Percentiles rank a stretch among this genome's conserved stretches.
Evolutionary conservation across 2,797 vertebrate species (phyloP).

Genomic region (Anabacerthia variegaticeps): DNA sequence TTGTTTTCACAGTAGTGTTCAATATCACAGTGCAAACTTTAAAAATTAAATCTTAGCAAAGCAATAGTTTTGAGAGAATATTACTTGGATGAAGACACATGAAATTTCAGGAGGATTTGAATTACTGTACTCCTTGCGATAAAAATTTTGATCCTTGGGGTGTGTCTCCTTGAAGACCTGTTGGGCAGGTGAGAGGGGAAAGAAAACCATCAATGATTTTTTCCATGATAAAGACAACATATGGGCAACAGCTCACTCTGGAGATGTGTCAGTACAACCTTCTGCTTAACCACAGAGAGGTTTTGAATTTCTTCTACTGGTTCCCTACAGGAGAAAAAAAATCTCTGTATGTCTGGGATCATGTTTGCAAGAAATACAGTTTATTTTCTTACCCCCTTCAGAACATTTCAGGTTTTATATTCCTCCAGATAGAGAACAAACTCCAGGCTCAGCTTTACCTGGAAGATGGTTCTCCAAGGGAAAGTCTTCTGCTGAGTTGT

Average conservation of each 20-base stretch:
- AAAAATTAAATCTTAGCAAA: neutral
- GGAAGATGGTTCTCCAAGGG: neutral
- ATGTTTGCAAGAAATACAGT: neutral
- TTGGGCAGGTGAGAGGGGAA: neutral
- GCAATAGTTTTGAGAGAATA: neutral
- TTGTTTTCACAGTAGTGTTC: neutral
- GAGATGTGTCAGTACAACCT: neutral
- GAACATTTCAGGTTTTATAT: neutral
- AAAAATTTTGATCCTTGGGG: neutral
- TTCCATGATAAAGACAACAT: neutral
- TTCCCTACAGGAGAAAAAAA: neutral
- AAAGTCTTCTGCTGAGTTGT: accelerated
- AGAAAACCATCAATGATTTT: neutral
- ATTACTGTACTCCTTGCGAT: neutral
- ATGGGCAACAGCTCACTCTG: neutral
- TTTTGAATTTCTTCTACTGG: neutral
- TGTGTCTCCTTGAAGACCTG: neutral
- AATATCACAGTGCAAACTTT: neutral
- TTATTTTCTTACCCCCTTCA: neutral
- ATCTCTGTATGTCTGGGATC: neutral
- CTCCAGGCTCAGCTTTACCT: neutral
- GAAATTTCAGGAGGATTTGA: neutral
- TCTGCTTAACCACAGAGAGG: neutral
- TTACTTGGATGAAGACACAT: neutral
- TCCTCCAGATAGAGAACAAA: neutral